Evolutionary conservation across 2,888 invertebrate genomes (phyloP), one percentile per base, ranked within the genome.

Genomic region (Rhamnusium bicolor): DNA sequence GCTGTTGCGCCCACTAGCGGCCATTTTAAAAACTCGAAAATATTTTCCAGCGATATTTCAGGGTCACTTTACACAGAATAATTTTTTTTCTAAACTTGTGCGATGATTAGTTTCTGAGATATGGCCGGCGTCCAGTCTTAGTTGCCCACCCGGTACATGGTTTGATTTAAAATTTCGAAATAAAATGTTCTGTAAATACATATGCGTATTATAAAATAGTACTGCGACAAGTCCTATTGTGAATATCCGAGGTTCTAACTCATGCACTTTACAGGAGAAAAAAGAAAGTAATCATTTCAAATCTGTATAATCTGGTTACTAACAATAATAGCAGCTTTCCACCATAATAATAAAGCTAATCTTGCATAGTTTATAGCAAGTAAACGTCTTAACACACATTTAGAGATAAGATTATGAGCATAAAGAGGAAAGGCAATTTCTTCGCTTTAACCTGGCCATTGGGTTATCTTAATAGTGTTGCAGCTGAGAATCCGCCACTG

Each of bases 401-500:
- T 40, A 46, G 68, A 73, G 78, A 78, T 78, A 78, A 74, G 75
- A 72, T 74, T 78, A 74, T 56, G 53, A 21, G 32, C 53, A 24
- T 12, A 60, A 46, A 27, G 53, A 56, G 46, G 54, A 47, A 46
- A 18, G 21, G 63, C 40, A 40, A 53, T 51, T 58, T 75, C 71
- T 71, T 63, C 70, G 76, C 75, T 73, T 73, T 76, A 79, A 77
- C 78, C 76, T 79, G 78, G 72, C 65, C 79, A 49, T 78, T 73
- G 56, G 71, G 79, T 77, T 79, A 80, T 80, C 80, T 80, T 76
- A 80, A 80, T 77, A 75, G 79, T 74, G 76, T 72, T 65, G 71
- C 73, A 68, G 71, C 74, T 73, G 65, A 61, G 65, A 65, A 51
- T 51, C 47, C 27, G 10, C 27, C 63, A 53, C 40, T 29, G 53